Conservation (phyloP, 2,113 vertebrate species). For the Rhizomys pruinosus region DNA sequence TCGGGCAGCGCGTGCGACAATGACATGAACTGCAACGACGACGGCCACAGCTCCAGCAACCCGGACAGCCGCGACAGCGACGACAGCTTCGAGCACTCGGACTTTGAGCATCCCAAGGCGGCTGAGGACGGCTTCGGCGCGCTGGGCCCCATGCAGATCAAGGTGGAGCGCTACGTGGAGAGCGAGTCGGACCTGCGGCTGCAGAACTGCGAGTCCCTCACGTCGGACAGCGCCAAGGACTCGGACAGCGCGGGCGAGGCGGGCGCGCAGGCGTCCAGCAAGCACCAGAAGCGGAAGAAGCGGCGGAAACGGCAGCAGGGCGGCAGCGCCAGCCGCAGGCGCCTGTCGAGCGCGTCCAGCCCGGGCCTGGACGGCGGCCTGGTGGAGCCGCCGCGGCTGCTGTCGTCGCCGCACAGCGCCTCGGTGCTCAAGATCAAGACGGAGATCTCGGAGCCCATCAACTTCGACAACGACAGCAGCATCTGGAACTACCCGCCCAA, state of each 20-base stretch:
- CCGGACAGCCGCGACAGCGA: constrained; percentile 97
- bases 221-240: constrained; percentile 91
- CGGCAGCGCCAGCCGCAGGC: constrained; percentile 90
- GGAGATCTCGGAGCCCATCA: constrained; percentile 98
- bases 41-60: constrained; percentile 96
- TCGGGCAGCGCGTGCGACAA: constrained; percentile 92
- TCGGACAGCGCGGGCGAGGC: constrained; percentile 89
- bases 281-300: constrained; percentile 95
- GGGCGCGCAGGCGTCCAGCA: constrained; percentile 88
- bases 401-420: constrained; percentile 92
- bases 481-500: constrained; percentile 99
- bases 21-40: constrained; percentile 95
- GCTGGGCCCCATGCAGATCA: constrained; percentile 96
- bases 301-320: constrained; percentile 98
- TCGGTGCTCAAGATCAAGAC: constrained; percentile 99
- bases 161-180: constrained; percentile 97
- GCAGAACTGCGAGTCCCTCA: constrained; percentile 90
- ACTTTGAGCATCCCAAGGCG: constrained; percentile 92
- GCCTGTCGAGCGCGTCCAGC: constrained; percentile 92
- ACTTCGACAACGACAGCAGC: constrained; percentile 99
- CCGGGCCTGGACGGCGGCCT: constrained; percentile 90
- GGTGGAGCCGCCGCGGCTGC: constrained; percentile 90
- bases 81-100: constrained; percentile 96
- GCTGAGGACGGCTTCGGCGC: constrained; percentile 89
- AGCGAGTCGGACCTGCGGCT: constrained; percentile 92